A percentile compares a stretch with the other conserved stretches of the same genome.
These are phyloP conservation scores for Aurelia coerulea DNA, from an alignment of 30 jellyfish, hydroid and myxozoan species.

Conservation along the genomic window DNA sequence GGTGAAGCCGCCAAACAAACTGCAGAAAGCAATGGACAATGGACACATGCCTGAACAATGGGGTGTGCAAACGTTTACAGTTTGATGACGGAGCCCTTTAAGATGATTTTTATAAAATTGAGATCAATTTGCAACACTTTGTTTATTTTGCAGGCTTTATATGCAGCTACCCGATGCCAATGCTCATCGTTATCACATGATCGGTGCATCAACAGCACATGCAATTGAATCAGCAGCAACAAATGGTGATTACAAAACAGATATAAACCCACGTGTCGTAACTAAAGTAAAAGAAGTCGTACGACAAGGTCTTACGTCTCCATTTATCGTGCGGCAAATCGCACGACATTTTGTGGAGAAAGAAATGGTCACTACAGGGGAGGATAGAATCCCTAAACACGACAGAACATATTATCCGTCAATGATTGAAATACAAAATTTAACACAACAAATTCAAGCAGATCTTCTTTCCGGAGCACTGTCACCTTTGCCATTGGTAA, in stretches of 20 bases:
- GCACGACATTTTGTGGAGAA: slow-evolving; percentile 93
- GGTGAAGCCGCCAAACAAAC: too few species aligned
- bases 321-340: slow-evolving; percentile 86
- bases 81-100: too few species aligned
- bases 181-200: slow-evolving; percentile 89
- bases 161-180: slow-evolving; percentile 92
- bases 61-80: too few species aligned
- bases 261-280: slow-evolving; percentile 83
- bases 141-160: slow-evolving; percentile 60
- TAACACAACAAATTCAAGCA: slow-evolving; percentile 86
- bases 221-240: slow-evolving; percentile 26
- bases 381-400: slow-evolving; percentile 73
- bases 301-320: slow-evolving; percentile 84
- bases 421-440: slow-evolving; percentile 89
- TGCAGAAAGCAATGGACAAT: too few species aligned
- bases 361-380: slow-evolving; percentile 70
- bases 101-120: too few species aligned
- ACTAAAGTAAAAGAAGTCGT: slow-evolving; percentile 82
- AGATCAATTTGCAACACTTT: background rate
- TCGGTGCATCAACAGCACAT: slow-evolving; percentile 62
- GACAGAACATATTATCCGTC: slow-evolving; percentile 88
- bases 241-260: slow-evolving; percentile 49
- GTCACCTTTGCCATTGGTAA: slow-evolving; percentile 85
- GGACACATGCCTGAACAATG: too few species aligned
- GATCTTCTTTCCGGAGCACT: slow-evolving; percentile 85